Evolutionary conservation across 2,888 invertebrate genomes (phyloP), one percentile per base, ranked within the genome.

Genomic region (Melanostoma scalare): DNA sequence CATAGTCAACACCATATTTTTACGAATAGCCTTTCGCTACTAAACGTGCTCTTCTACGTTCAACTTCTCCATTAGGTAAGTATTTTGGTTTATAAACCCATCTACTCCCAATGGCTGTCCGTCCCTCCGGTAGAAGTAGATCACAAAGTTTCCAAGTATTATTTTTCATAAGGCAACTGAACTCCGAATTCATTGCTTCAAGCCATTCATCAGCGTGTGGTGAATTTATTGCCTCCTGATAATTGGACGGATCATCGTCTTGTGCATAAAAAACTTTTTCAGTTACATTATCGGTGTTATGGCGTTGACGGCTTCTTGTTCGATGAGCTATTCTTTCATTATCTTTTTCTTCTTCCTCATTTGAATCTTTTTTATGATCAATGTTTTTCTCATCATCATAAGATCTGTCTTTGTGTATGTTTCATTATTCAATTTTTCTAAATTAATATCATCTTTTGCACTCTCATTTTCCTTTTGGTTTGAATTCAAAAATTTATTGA

Each of bases 101-200:
- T 20, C 20, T 20, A 20, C 20, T 20, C 20, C 20, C 20, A 20
- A 20, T 20, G 20, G 20, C 20, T 20, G 20, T 20, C 30, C 52
- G 33, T 3, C 36, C 56, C 10, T n/a, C 31, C 9, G 75, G 58
- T 46, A 86, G 52, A 33, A 68, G 58, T 46, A 86, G 52, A 33
- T 84, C 79, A 5, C 60, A 55, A 6, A 85, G 31, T 4, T 58
- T 77, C 86, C 86, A 85, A 5, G 86, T 80, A 3, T 73, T 50
- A 67, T 86, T 82, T 60, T 86, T 80, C 20, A 20, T 20, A 20
- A 20, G 20, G 20, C 20, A 20, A 20, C 20, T 1, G 20, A 20
- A 20, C 20, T 20, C 20, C 20, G 20, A 20, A 20, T 20, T 20
- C 20, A 20, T 20, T 20, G 20, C 20, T 20, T 20, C 20, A 20